These are phyloP conservation scores for Campoletis raptor DNA, from an alignment of 2,888 invertebrate species.

Conservation along the genomic window DNA sequence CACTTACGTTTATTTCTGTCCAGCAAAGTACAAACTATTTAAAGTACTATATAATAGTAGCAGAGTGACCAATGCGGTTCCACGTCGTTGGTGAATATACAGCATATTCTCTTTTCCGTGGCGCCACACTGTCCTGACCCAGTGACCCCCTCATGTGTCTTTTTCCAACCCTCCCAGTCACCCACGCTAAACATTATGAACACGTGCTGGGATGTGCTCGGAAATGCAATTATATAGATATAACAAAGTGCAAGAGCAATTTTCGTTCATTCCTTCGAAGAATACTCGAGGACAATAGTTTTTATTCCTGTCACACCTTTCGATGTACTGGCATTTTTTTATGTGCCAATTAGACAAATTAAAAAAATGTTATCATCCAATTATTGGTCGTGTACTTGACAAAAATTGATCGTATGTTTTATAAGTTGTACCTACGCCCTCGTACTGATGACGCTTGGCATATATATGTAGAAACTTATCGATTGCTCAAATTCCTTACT, in stretches of 20 bases:
- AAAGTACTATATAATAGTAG: not conserved
- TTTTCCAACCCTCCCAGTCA: not conserved
- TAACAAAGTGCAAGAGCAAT: not conserved
- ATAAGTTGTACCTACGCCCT: not conserved
- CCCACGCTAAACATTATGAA: slow-evolving; percentile 8
- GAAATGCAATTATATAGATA: not conserved
- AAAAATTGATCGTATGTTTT: not conserved
- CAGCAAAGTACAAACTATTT: slow-evolving; percentile 20
- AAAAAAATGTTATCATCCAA: too few relatives aligned
- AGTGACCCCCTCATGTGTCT: slow-evolving; percentile 38
- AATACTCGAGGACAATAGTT: not conserved
- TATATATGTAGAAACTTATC: not conserved
- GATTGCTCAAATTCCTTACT: not conserved
- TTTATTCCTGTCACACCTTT: not conserved
- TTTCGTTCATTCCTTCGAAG: not conserved
- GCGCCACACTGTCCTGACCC: slow-evolving; percentile 38
- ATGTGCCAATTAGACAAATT: too few relatives aligned
- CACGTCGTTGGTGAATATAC: not conserved
- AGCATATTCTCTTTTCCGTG: slow-evolving; percentile 19
- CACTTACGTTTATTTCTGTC: slow-evolving; percentile 23
- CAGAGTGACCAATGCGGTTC: slow-evolving; percentile 10
- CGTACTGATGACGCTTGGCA: not conserved
- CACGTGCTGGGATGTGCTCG: not conserved
- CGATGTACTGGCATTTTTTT: too few relatives aligned
- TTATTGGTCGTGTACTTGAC: too few relatives aligned